A percentile compares a stretch with the other conserved stretches of the same genome.
phyloP scores from a whole-genome alignment of 2,888 invertebrate species.

The Hypena proboscidalis region DNA sequence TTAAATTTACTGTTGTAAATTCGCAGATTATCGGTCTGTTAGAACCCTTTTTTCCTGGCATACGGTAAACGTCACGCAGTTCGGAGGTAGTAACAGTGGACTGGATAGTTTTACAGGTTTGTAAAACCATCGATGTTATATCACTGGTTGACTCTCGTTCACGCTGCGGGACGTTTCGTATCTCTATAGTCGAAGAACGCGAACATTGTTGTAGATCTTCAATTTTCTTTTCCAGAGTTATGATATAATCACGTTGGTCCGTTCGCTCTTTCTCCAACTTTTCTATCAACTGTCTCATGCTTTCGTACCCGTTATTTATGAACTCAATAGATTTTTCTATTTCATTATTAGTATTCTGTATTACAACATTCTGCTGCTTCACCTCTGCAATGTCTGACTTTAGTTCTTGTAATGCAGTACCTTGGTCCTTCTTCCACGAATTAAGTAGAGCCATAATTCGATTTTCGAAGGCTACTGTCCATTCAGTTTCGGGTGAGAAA shows the following conservation, averaged over 20 bases:
- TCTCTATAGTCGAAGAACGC: neutral
- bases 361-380: neutral
- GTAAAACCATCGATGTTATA: neutral
- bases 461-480: neutral
- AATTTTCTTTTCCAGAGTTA: too few relatives aligned
- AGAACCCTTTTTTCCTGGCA: neutral
- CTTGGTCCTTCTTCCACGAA: neutral
- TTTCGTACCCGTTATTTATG: too few relatives aligned
- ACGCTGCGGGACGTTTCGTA: neutral
- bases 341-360: too few relatives aligned
- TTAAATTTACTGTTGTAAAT: neutral
- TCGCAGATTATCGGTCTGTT: neutral
- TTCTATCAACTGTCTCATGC: neutral
- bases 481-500: neutral
- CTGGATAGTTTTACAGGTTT: neutral
- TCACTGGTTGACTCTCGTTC: neutral
- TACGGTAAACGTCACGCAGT: neutral
- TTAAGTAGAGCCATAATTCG: neutral
- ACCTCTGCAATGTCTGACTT: neutral
- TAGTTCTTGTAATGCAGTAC: neutral
- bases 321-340: too few relatives aligned
- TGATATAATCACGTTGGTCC: neutral
- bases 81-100: neutral
- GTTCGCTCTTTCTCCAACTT: conserved; percentile 1
- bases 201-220: neutral